Percentiles rank a stretch among this genome's conserved stretches.
Evolutionary conservation across 2,797 vertebrate genomes (phyloP).

Genomic region (Gymnocypris eckloni): DNA sequence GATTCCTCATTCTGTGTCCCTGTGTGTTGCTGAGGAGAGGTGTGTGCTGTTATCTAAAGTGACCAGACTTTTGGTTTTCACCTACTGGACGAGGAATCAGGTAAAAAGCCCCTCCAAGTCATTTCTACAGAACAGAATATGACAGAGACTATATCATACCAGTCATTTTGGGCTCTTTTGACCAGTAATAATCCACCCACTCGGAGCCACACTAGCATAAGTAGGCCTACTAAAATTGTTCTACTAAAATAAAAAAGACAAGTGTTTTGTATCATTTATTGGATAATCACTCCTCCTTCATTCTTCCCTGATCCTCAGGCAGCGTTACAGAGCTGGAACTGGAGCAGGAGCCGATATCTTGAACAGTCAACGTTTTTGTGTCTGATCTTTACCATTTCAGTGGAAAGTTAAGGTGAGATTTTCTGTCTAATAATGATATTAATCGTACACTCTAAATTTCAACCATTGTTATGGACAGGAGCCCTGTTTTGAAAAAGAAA

Average conservation of each 20-base stretch:
- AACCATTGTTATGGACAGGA: too few relatives aligned
- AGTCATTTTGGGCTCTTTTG: neutral
- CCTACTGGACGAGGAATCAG: too few relatives aligned
- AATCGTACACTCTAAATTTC: too few relatives aligned
- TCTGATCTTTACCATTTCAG: neutral
- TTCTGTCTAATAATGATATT: neutral
- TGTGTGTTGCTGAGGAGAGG: neutral
- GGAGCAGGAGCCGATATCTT: neutral
- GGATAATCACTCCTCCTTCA: neutral
- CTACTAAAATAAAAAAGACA: neutral
- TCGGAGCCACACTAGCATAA: neutral
- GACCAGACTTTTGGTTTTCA: neutral
- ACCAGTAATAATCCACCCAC: neutral
- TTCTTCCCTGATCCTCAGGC: neutral
- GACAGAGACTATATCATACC: neutral
- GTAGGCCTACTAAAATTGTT: neutral
- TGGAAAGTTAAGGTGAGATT: neutral
- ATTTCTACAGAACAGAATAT: too few relatives aligned
- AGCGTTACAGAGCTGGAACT: neutral
- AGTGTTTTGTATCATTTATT: neutral
- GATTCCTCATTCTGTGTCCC: neutral
- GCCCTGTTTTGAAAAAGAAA: too few relatives aligned
- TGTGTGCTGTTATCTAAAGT: neutral
- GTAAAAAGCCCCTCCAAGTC: neutral
- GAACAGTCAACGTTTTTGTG: neutral